phyloP scores from a whole-genome alignment of 2,797 vertebrate species.

The Molothrus aeneus region DNA sequence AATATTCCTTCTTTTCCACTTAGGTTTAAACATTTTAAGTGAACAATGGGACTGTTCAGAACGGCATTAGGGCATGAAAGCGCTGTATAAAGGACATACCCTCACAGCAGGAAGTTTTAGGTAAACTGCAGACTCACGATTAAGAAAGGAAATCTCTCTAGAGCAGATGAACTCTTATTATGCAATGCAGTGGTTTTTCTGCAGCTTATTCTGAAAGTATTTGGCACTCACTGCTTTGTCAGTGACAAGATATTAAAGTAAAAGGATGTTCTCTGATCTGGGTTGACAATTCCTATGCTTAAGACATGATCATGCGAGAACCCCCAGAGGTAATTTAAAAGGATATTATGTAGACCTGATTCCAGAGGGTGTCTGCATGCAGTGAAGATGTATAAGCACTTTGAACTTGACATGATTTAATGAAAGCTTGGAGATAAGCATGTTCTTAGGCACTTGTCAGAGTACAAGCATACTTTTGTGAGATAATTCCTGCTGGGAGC shows the following conservation, averaged over 20 bases:
- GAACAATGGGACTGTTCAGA: background rate
- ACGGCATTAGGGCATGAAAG: background rate
- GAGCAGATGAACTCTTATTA: background rate
- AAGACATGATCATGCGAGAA: background rate
- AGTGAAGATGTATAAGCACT: slow-evolving; percentile 19
- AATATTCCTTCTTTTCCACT: background rate
- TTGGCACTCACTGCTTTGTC: background rate
- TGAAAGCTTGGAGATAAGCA: slow-evolving; percentile 15
- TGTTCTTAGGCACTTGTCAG: background rate
- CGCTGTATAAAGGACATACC: background rate
- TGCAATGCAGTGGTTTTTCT: background rate
- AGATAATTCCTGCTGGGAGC: background rate
- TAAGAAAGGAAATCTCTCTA: background rate
- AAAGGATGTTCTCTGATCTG: slow-evolving; percentile 39
- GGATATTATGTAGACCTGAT: background rate
- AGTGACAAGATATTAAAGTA: background rate
- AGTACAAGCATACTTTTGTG: background rate
- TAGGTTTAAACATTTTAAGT: background rate
- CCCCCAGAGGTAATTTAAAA: slow-evolving; percentile 20
- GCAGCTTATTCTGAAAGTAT: background rate
- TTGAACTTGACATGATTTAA: slow-evolving; percentile 35
- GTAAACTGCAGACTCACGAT: background rate
- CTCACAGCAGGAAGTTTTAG: background rate
- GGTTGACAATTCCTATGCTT: background rate
- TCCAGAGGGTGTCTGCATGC: background rate